These are phyloP conservation scores for Phenganax subtilis DNA, from an alignment of 92 coral and sea anemone species.

Conservation along the genomic window DNA sequence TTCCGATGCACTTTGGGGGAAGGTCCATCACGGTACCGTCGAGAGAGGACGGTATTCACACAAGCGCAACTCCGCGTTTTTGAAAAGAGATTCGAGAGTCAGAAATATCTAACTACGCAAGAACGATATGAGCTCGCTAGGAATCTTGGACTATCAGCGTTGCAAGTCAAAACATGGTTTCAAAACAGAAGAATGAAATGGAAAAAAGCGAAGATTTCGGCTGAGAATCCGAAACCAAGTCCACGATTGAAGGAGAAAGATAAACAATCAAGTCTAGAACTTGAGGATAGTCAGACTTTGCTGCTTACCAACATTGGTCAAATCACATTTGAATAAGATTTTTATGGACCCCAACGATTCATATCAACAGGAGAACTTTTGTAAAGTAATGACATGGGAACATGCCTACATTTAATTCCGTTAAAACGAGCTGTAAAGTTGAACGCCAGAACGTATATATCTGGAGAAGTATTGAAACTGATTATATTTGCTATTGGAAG, in stretches of 20 bases:
- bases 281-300: slow-evolving; percentile 2
- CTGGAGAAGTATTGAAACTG: too few relatives aligned
- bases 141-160: slow-evolving; percentile 63
- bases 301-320: background rate
- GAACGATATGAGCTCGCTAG: slow-evolving; percentile 89
- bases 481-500: too few relatives aligned
- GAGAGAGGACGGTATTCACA: slow-evolving; percentile 90
- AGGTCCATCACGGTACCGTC: slow-evolving; percentile 76
- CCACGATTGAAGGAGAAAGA: slow-evolving; percentile 3
- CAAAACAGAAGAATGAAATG: slow-evolving; percentile 98
- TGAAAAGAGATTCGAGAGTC: slow-evolving; percentile 65
- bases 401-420: too few relatives aligned
- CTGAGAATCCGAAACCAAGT: too few relatives aligned
- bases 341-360: background rate
- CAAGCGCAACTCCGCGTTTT: slow-evolving; percentile 66
- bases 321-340: background rate
- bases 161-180: slow-evolving; percentile 96
- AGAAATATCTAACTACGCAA: slow-evolving; percentile 83
- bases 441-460: too few relatives aligned
- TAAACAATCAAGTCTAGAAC: background rate
- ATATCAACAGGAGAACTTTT: too few relatives aligned
- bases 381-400: too few relatives aligned
- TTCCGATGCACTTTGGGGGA: slow-evolving; percentile 64
- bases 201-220: slow-evolving; percentile 50
- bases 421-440: too few relatives aligned